A percentile compares a stretch with the other conserved stretches of the same genome.
Evolutionary conservation across 2,888 invertebrate species (phyloP).

Genomic region (Oeneis ivallda): DNA sequence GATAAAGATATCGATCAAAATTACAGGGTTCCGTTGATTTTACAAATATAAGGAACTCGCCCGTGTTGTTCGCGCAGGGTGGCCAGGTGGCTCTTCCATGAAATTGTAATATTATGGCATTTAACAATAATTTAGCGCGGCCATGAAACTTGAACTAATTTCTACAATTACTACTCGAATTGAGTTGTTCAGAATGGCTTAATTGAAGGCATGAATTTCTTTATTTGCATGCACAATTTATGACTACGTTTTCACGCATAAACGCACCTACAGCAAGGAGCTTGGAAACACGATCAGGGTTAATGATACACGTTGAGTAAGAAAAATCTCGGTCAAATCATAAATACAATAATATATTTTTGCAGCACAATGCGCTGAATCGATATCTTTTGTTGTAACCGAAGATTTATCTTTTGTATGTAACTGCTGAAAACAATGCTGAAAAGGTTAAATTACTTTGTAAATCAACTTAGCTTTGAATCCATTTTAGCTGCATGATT

Average conservation of each 20-base stretch:
- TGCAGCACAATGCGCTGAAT: conserved; percentile 14
- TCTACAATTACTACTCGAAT: conserved; percentile 66
- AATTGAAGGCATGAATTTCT: conserved; percentile 63
- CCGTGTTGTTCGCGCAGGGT: conserved; percentile 66
- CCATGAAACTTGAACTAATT: conserved; percentile 70
- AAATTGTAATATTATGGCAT: conserved; percentile 71
- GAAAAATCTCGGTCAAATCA: conserved; percentile 51
- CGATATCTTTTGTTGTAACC: background rate
- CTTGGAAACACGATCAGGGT: conserved; percentile 58
- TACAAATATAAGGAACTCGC: conserved; percentile 77
- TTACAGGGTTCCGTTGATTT: conserved; percentile 80
- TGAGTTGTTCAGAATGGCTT: conserved; percentile 58
- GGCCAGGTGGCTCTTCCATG: conserved; percentile 73
- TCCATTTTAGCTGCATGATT: background rate
- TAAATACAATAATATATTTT: conserved; percentile 43
- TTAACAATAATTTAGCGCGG: conserved; percentile 70
- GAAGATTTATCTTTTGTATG: background rate
- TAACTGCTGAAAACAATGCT: background rate
- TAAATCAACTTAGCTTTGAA: background rate
- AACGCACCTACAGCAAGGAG: conserved; percentile 49
- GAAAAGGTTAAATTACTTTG: background rate
- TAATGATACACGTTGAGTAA: conserved; percentile 56
- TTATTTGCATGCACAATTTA: conserved; percentile 64
- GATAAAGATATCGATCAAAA: conserved; percentile 82
- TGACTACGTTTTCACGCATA: conserved; percentile 52